phyloP scores from a whole-genome alignment of 2,113 vertebrate species.

The Genyomyrus donnyi region DNA sequence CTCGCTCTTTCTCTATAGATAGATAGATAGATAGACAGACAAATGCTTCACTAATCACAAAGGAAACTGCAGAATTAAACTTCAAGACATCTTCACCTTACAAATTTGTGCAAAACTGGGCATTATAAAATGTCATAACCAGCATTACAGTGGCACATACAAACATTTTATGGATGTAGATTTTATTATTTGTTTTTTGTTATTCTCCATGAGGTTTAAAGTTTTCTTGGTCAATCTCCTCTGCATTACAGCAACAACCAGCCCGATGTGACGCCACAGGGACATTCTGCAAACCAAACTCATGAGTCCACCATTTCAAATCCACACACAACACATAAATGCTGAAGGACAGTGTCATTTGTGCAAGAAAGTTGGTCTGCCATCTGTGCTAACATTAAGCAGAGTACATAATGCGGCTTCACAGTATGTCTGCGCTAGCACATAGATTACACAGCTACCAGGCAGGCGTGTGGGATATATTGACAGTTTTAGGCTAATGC shows the following conservation, averaged over 20 bases:
- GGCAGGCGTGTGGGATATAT: neutral
- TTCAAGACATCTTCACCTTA: too few relatives aligned
- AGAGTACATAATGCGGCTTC: neutral
- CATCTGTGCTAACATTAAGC: neutral
- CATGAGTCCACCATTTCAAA: neutral
- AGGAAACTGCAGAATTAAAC: too few relatives aligned
- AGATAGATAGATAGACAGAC: too few relatives aligned
- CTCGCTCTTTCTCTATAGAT: too few relatives aligned
- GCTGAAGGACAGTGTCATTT: neutral
- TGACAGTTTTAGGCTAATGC: too few relatives aligned
- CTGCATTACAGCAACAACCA: neutral
- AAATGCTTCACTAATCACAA: too few relatives aligned
- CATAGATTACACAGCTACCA: neutral
- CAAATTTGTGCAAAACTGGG: too few relatives aligned
- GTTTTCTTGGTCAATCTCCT: neutral
- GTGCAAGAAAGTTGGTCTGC: neutral
- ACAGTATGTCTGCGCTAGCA: neutral
- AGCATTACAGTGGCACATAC: too few relatives aligned
- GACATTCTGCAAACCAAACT: neutral
- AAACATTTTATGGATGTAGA: too few relatives aligned
- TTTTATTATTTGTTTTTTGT: too few relatives aligned
- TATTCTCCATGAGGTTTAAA: neutral
- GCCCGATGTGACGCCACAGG: neutral
- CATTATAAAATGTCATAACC: too few relatives aligned
- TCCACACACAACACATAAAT: neutral